Percentiles rank a stretch among this genome's conserved stretches.
These are phyloP conservation scores for Pongo abelii DNA, from an alignment of 2,113 vertebrate genomes.

Conservation along the genomic window DNA sequence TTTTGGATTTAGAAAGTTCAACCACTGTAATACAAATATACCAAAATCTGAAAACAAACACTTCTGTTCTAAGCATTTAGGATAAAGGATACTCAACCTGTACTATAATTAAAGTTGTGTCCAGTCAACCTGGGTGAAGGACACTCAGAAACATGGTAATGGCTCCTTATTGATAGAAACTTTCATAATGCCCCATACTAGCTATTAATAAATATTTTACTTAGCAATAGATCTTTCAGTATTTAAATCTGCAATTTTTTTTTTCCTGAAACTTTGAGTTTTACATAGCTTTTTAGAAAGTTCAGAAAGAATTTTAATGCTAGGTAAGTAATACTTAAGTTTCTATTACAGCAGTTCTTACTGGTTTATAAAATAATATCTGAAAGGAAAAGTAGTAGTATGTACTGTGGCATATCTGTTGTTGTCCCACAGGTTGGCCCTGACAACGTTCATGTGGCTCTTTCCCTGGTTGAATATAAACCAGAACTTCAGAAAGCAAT, in stretches of 20 bases:
- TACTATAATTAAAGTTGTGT: background rate
- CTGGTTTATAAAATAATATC: background rate
- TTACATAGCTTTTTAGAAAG: constrained; percentile 4
- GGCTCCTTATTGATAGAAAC: background rate
- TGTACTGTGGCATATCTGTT: background rate
- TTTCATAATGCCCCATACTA: background rate
- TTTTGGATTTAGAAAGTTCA: background rate
- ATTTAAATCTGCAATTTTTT: constrained; percentile 11
- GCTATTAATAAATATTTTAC: background rate
- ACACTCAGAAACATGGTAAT: constrained; percentile 28
- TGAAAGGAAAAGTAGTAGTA: background rate
- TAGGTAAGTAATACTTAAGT: background rate
- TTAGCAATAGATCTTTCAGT: background rate
- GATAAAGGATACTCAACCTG: background rate
- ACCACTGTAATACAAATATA: background rate
- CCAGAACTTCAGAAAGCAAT: constrained; percentile 94
- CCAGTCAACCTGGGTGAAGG: background rate
- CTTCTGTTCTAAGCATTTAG: background rate
- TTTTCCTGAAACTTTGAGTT: background rate
- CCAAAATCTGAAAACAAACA: background rate
- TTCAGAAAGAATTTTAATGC: background rate
- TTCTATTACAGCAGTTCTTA: background rate
- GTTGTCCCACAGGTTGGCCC: constrained; percentile 85
- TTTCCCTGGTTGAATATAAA: constrained; percentile 91
- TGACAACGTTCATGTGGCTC: constrained; percentile 89